These are phyloP conservation scores for Falco naumanni DNA, from an alignment of 2,797 vertebrate genomes.

Conservation along the genomic window DNA sequence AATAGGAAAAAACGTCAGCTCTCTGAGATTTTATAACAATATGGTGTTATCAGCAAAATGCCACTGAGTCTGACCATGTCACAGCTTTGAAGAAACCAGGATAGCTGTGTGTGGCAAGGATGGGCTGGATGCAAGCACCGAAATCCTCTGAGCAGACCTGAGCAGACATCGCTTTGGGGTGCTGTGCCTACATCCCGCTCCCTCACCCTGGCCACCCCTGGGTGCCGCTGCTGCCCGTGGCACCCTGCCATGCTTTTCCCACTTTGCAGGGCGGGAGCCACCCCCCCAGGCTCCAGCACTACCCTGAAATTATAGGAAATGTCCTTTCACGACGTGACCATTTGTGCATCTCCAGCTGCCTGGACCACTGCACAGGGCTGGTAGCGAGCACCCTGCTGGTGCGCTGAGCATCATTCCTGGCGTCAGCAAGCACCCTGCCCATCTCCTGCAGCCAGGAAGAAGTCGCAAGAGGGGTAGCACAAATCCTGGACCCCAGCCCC, in stretches of 20 bases:
- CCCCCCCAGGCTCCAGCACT: not conserved
- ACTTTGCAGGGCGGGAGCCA: accelerated
- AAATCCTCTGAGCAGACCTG: not conserved
- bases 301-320: accelerated
- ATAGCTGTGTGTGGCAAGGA: not conserved
- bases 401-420: no score
- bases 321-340: accelerated
- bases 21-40: not conserved
- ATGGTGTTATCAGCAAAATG: not conserved
- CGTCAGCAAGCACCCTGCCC: no score
- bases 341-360: not conserved
- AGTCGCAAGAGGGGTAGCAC: accelerated
- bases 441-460: accelerated
- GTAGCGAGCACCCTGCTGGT: accelerated
- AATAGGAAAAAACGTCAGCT: not conserved
- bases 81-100: not conserved
- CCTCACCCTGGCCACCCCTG: not conserved
- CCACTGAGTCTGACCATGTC: accelerated
- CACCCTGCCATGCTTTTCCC: no score
- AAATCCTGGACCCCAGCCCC: not conserved
- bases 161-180: not conserved
- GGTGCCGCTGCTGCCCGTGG: not conserved
- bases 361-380: accelerated
- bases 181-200: accelerated
- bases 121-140: not conserved